These are phyloP conservation scores for Pseudorhiza aurosa DNA, from an alignment of 30 jellyfish, hydroid and myxozoan species.

Conservation along the genomic window DNA sequence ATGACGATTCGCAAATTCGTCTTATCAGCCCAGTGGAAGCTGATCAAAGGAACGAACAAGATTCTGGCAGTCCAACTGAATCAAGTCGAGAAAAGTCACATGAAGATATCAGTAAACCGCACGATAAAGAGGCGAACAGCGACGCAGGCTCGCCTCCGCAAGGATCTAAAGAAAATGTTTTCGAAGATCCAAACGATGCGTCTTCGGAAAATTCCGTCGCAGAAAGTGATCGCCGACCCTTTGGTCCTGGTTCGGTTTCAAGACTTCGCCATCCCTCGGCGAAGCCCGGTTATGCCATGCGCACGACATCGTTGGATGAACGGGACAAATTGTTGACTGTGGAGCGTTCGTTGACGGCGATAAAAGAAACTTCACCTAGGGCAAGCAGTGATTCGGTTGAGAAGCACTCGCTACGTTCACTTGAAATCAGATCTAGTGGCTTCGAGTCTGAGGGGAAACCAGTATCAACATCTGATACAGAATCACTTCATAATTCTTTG, in stretches of 20 bases:
- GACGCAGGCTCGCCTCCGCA: conserved; percentile 58
- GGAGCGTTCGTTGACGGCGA: conserved; percentile 58
- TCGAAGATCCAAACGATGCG: conserved; percentile 82
- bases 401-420: conserved; percentile 65
- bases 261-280: conserved; percentile 66
- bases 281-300: conserved; percentile 53
- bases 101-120: conserved; percentile 17
- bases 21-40: conserved; percentile 48
- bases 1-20: conserved; percentile 61
- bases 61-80: conserved; percentile 21
- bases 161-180: conserved; percentile 76
- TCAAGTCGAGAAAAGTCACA: conserved; percentile 37
- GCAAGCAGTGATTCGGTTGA: conserved; percentile 57
- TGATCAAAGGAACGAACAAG: conserved; percentile 36
- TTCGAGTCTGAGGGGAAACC: conserved; percentile 90
- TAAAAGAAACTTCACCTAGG: conserved; percentile 47
- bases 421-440: conserved; percentile 75
- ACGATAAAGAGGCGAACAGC: conserved; percentile 38
- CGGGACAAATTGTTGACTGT: conserved; percentile 31
- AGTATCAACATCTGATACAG: conserved; percentile 92
- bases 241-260: conserved; percentile 43
- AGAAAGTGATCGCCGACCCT: conserved; percentile 74
- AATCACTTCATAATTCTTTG: conserved; percentile 59
- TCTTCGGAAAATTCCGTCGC: conserved; percentile 90
- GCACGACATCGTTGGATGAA: conserved; percentile 22